Percentiles rank a stretch among this genome's conserved stretches.
Conservation (phyloP, 2,113 vertebrate genomes). For the Sorex fumeus region DNA sequence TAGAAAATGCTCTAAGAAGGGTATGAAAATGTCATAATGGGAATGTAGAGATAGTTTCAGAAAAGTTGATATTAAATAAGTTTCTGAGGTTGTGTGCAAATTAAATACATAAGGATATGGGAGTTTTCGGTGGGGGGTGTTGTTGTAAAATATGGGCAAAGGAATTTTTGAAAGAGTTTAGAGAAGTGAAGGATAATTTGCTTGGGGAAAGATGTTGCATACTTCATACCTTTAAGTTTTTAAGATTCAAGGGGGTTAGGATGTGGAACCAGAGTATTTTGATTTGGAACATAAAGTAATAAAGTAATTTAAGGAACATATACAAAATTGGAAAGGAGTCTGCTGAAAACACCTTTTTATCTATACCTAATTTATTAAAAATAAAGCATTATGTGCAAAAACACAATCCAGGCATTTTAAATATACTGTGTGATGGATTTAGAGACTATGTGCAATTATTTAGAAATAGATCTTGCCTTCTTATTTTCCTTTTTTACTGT, state of each 20-base stretch:
- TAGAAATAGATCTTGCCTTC: background rate
- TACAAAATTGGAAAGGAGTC: background rate
- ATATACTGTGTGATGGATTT: background rate
- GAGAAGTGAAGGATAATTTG: constrained; percentile 27
- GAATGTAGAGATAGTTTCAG: background rate
- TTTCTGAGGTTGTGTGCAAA: background rate
- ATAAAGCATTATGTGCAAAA: background rate
- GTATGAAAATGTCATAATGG: background rate
- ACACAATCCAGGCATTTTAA: background rate
- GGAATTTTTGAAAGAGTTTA: background rate
- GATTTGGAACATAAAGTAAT: background rate
- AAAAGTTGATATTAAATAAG: constrained; percentile 36
- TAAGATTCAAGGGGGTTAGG: background rate
- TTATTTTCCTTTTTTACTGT: background rate
- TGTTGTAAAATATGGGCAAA: background rate
- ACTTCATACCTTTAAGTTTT: background rate
- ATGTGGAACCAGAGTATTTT: background rate
- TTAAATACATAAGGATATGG: background rate
- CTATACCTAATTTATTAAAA: background rate
- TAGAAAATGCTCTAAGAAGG: background rate
- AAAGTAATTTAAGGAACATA: background rate
- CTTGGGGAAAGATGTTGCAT: background rate
- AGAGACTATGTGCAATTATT: background rate
- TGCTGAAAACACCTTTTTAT: background rate
- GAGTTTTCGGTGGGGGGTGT: background rate